Percentiles rank a stretch among this genome's conserved stretches.
Evolutionary conservation across 2,797 vertebrate species (phyloP).

Genomic region (Siniperca undulata): DNA sequence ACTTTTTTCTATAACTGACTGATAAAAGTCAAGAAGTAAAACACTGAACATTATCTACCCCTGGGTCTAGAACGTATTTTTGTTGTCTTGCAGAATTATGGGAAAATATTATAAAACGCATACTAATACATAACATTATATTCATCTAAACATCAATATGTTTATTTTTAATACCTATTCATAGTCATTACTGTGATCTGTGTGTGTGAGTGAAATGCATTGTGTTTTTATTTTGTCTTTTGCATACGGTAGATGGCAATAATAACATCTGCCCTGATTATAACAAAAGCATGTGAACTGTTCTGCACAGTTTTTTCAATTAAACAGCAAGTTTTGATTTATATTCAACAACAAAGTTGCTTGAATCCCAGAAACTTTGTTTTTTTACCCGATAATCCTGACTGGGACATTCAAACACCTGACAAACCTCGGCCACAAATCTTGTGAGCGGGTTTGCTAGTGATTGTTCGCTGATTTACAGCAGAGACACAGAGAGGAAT

Average conservation of each 20-base stretch:
- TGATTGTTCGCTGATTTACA: constrained; percentile 68
- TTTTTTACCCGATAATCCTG: not conserved
- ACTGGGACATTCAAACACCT: constrained; percentile 39
- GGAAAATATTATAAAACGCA: not conserved
- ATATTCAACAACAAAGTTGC: not conserved
- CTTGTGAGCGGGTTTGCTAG: constrained; percentile 3
- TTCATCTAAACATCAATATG: not conserved
- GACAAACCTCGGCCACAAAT: constrained; percentile 51
- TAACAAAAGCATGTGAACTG: constrained; percentile 15
- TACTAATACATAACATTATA: not conserved
- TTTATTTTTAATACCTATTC: not conserved
- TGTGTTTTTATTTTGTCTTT: constrained; percentile 19
- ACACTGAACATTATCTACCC: not conserved
- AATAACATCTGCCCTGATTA: constrained; percentile 38
- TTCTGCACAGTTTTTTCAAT: not conserved
- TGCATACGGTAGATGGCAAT: constrained; percentile 45
- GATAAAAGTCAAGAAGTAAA: constrained; percentile 19
- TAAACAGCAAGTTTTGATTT: constrained; percentile 9
- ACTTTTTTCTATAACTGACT: not conserved
- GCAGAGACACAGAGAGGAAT: constrained; percentile 61
- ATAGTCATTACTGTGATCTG: not conserved
- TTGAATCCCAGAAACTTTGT: not conserved
- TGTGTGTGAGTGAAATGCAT: not conserved
- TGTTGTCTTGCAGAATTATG: not conserved
- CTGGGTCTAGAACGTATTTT: not conserved